These are phyloP conservation scores for Aelia acuminata DNA, from an alignment of 2,888 invertebrate genomes.

Conservation along the genomic window DNA sequence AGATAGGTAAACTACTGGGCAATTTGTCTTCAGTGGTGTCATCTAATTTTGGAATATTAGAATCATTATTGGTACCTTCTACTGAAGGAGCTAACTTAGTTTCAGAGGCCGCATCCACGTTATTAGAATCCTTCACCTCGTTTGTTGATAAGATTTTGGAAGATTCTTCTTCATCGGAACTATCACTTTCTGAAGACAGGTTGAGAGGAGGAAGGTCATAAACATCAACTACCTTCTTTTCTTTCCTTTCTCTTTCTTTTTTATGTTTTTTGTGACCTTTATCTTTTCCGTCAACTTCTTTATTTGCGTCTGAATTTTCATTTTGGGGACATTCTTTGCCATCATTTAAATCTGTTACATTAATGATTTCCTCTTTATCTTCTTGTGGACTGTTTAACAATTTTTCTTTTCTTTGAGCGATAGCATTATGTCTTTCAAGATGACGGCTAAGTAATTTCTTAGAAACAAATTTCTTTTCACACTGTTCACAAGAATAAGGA, in stretches of 20 bases:
- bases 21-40: not conserved
- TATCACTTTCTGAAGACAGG: constrained; percentile 85
- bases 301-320: constrained; percentile 59
- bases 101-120: constrained; percentile 3
- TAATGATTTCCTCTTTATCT: constrained; percentile 64
- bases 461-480: constrained; percentile 85
- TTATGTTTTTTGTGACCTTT: constrained; percentile 66
- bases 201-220: constrained; percentile 85
- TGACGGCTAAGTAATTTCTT: constrained; percentile 84
- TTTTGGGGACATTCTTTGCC: constrained; percentile 60
- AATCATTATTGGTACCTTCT: not conserved
- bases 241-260: constrained; percentile 70
- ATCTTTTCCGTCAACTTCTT: constrained; percentile 62
- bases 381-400: constrained; percentile 63
- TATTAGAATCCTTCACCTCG: not conserved
- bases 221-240: constrained; percentile 75
- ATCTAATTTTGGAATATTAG: constrained; percentile 45
- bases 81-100: constrained; percentile 5
- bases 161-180: constrained; percentile 73
- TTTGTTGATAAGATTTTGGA: constrained; percentile 2
- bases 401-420: constrained; percentile 60
- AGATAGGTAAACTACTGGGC: not conserved
- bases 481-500: constrained; percentile 82
- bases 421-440: constrained; percentile 74
- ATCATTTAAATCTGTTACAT: constrained; percentile 65